These are phyloP conservation scores for Magallana ariakensis DNA, from an alignment of 1,140 invertebrate species.

Conservation along the genomic window DNA sequence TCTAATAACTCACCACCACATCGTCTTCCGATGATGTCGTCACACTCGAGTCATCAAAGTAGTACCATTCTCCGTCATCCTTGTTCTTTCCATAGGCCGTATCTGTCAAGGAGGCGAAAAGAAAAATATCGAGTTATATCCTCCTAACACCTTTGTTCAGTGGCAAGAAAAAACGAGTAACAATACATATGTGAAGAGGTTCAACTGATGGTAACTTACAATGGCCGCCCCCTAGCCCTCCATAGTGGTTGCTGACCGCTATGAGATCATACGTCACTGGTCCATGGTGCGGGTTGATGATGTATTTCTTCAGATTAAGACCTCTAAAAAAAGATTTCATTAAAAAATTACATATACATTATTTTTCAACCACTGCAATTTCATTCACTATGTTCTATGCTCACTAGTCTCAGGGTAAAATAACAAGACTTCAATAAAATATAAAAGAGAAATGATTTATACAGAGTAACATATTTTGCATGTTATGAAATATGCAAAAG, in stretches of 20 bases:
- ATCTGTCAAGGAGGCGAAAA: constrained; percentile 73
- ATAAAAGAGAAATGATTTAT: too few species aligned
- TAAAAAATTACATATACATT: background rate
- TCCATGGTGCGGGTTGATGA: constrained; percentile 79
- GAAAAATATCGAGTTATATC: background rate
- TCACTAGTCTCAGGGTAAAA: too few species aligned
- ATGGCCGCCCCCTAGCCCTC: constrained; percentile 83
- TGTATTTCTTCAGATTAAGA: constrained; percentile 81
- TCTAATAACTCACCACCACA: constrained; percentile 72
- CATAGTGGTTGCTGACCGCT: constrained; percentile 83
- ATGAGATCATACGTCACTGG: constrained; percentile 82
- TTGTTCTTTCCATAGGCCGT: constrained; percentile 82
- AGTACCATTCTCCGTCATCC: constrained; percentile 81
- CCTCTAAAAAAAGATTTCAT: constrained; percentile 68
- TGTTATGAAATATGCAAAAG: too few species aligned
- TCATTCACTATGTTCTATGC: too few species aligned
- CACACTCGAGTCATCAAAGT: constrained; percentile 84
- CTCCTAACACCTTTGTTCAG: background rate
- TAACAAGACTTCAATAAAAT: too few species aligned
- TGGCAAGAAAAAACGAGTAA: background rate
- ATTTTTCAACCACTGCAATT: too few species aligned
- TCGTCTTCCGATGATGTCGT: constrained; percentile 70
- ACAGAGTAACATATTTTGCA: too few species aligned
- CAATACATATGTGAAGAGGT: too few species aligned
- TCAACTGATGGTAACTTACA: constrained; percentile 77